These are phyloP conservation scores for Gobio occitaniae DNA, from an alignment of 2,797 vertebrate species.

Conservation along the genomic window DNA sequence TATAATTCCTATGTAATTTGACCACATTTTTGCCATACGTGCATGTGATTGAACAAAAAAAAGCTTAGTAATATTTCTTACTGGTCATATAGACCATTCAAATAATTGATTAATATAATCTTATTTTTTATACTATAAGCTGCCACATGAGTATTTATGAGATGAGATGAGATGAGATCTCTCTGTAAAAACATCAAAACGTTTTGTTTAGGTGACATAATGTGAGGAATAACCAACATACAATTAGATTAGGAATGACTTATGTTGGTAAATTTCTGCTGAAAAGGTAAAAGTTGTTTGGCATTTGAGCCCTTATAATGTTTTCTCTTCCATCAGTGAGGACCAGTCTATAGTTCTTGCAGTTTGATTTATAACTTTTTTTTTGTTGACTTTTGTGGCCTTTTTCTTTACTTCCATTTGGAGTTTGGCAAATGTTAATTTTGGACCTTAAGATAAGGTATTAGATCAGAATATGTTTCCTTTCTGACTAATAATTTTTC, in stretches of 20 bases:
- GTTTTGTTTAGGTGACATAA: neutral
- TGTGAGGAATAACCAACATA: no score
- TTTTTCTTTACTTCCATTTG: neutral
- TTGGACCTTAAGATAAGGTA: neutral
- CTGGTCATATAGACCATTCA: no score
- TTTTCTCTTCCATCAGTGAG: neutral
- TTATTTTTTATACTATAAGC: no score
- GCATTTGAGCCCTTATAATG: neutral
- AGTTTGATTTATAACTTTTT: neutral
- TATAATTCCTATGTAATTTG: constrained; percentile 68
- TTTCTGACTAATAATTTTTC: neutral
- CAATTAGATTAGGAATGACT: neutral
- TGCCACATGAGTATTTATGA: neutral
- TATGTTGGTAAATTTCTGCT: neutral
- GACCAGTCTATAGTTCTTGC: neutral
- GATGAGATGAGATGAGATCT: neutral
- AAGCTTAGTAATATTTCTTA: neutral
- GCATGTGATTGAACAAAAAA: neutral
- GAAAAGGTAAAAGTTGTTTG: neutral
- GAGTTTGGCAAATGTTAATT: neutral
- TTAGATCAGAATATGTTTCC: neutral
- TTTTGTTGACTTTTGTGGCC: neutral
- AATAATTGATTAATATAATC: no score
- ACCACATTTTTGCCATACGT: neutral
- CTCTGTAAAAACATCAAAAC: neutral